These are phyloP conservation scores for Palaemon carinicauda DNA, from an alignment of 1,140 invertebrate genomes.

Conservation along the genomic window DNA sequence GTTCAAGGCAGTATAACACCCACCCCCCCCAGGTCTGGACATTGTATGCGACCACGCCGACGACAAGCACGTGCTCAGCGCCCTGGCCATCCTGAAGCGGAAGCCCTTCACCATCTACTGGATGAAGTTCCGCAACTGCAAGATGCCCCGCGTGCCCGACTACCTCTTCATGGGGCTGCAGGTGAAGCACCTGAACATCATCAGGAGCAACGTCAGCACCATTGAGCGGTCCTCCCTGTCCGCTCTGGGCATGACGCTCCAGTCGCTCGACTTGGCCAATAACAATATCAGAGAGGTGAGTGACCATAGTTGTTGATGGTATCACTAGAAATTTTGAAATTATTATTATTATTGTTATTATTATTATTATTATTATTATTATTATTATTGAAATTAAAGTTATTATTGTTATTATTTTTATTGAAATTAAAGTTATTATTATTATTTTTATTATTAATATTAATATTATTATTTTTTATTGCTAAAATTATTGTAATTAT, in stretches of 20 bases:
- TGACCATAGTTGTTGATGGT: too few species aligned
- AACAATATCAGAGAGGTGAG: slow-evolving; percentile 61
- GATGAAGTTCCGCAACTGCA: slow-evolving; percentile 59
- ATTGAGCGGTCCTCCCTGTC: slow-evolving; percentile 56
- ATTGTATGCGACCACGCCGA: slow-evolving; percentile 53
- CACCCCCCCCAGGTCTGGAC: slow-evolving; percentile 43
- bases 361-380: too few species aligned
- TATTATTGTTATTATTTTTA: too few species aligned
- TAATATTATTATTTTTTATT: too few species aligned
- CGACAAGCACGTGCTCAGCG: slow-evolving; percentile 50
- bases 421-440: too few species aligned
- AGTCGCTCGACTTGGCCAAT: slow-evolving; percentile 61
- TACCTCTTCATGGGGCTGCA: slow-evolving; percentile 57
- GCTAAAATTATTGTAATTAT: too few species aligned
- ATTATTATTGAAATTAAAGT: too few species aligned
- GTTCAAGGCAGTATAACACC: slow-evolving; percentile 13
- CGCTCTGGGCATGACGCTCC: slow-evolving; percentile 52
- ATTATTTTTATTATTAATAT: too few species aligned
- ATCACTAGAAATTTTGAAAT: too few species aligned
- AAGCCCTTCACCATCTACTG: slow-evolving; percentile 53
- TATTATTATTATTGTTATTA: too few species aligned
- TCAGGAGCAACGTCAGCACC: slow-evolving; percentile 56
- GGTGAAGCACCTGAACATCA: slow-evolving; percentile 58
- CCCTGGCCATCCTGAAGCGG: slow-evolving; percentile 51
- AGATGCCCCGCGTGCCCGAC: slow-evolving; percentile 52